These are phyloP conservation scores for Sebastes diaconus DNA, from an alignment of 2,797 vertebrate genomes.

Conservation along the genomic window DNA sequence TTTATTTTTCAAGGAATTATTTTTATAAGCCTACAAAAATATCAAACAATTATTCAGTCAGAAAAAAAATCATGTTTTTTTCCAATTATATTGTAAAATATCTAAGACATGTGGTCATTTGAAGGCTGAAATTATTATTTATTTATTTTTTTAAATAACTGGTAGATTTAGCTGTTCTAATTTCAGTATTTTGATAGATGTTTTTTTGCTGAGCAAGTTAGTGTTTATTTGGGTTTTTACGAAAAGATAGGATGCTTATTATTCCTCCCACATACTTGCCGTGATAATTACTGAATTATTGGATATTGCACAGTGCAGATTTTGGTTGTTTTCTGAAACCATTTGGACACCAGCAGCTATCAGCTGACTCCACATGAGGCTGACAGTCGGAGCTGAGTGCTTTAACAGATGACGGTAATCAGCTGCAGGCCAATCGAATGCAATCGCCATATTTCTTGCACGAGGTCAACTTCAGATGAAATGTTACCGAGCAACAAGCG, in stretches of 20 bases:
- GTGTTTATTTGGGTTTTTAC: not conserved
- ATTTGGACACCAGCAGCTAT: not conserved
- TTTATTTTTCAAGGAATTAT: not conserved
- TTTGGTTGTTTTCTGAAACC: not conserved
- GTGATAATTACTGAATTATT: not conserved
- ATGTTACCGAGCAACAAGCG: conserved; percentile 90
- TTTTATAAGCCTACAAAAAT: not conserved
- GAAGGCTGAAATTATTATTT: not conserved
- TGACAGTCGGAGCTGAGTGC: conserved; percentile 77
- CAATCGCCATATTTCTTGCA: conserved; percentile 87
- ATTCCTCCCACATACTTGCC: not conserved
- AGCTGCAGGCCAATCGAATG: conserved; percentile 83
- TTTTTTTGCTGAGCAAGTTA: not conserved
- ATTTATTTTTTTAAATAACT: not conserved
- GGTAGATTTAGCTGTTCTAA: not conserved
- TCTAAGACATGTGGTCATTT: not conserved
- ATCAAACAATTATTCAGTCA: not conserved
- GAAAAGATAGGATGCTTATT: not conserved
- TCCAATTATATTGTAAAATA: not conserved
- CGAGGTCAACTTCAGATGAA: conserved; percentile 88
- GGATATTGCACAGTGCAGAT: not conserved
- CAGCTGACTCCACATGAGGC: conserved; percentile 6
- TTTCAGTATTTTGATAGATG: not conserved
- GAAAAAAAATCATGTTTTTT: not conserved
- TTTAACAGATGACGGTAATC: conserved; percentile 90